Base-by-base conservation (phyloP, 2,888 invertebrate genomes). In the Trachelus troglodyta region DNA sequence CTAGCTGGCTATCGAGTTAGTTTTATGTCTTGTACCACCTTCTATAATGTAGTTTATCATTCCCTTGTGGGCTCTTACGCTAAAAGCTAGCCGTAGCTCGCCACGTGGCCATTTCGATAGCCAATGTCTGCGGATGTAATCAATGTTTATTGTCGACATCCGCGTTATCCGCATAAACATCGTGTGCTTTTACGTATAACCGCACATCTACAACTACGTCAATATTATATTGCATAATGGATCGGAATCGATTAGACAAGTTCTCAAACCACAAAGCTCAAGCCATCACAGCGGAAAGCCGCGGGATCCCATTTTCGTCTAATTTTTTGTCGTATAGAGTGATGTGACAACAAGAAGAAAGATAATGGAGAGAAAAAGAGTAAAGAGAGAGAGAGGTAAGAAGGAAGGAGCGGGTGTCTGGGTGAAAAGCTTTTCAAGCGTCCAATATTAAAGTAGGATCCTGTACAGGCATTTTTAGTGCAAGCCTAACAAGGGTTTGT, bases 1-100 rank as follows among this genome's bases (percentile, higher is more conserved):
- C 76, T 76, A 79, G 73, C 56, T 69, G 73, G 71, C 74, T 76
- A 74, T 80, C 78, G 79, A 79, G 81, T 79, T 80, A 81, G 81
- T 84, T 84, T 84, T 85, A 81, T 81, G 75, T 80, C 81, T 76
- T 69, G 75, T 78, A 35, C 75, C 78, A 68, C 71, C 75, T 73
- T 76, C 78, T 76, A 40, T 83, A 83, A 86, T 81, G 83, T 80
- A 77, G 79, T 86, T 84, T 85, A 85, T 83, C 79, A 76, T 75
- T 31, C 83, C 73, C 82, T 15, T 71, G 83, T 78, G 83, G 74
- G 78, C 79, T 79, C 79, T 75, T 37, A 73, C 73, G 79, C 76
- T 76, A 79, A 79, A 76, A 79, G 79, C 79, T 40, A 12, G 30
- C 9, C 56, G 69, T 56, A 34, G 15, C 78, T 76, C 75, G 69